Evolutionary conservation across 1,140 invertebrate genomes (phyloP), one percentile per base, ranked within the genome.

Genomic region (Whitmania pigra): DNA sequence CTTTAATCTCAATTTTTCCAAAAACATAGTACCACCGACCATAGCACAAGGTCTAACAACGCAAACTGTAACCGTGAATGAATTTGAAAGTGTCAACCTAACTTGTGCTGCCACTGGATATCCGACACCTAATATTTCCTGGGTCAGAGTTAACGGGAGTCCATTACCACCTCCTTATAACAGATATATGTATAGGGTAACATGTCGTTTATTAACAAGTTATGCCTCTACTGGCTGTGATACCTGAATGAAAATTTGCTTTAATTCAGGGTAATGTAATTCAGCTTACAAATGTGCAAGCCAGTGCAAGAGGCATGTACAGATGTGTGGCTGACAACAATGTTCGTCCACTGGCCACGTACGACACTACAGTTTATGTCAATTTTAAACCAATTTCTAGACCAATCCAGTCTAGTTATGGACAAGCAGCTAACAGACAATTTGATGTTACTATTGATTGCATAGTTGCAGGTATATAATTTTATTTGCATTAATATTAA

Each of bases 101-200:
- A 83, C 81, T 69, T 89, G 88, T 81, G 83, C 85, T 73, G 92
- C 93, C 6, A 85, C 86, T 72, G 93, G 93, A 1, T 89, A 89
- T 80, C 93, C 93, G 0, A 82, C 84, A 57, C 92, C 93, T 0
- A 87, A 88, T 76, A 87, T 95, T 63, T 88, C 87, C 72, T 97
- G 93, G 92, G 76, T 77, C 36, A 73, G 79, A 60, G 78, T 77
- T 17, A 79, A 80, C 66, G 79, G 79, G 15, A 71, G 73, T 6
- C 71, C 75, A 11, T 67, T 80, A 53, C 77, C 78, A n/a, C 72
- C 71, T 57, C 70, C 70, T 53, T 66, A 60, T 43, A 74, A 74
- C 71, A 73, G 53, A 57, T 72, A 66, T 60, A 71, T 71, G 57
- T 49, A 60, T 29, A 55, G 71, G 71, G 71, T 71, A 25, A 57